Evolutionary conservation across 2,888 invertebrate species (phyloP), one percentile per base, ranked within the genome.

Genomic region (Neria commutata): DNA sequence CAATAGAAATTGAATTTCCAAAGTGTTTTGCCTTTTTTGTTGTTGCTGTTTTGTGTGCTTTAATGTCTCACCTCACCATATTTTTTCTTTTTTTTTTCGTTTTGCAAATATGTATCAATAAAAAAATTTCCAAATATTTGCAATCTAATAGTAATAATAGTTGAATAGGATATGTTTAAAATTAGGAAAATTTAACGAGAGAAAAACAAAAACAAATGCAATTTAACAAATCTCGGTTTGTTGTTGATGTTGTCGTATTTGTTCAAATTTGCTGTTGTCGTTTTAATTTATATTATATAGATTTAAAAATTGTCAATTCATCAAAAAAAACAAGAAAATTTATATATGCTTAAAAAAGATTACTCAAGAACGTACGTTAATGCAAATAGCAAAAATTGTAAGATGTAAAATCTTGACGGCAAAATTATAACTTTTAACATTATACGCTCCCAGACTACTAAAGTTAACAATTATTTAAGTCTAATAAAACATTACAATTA

Each of bases 1-100:
- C 21, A 48, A 25, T 25, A 26, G 23, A 10, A 16, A 46, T 46
- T 46, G 48, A 56, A 46, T 51, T 58, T n/a, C n/a, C n/a, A n/a
- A n/a, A n/a, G 34, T 59, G 37, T 46, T 64, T 60, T 61, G 56
- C 45, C 14, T 19, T 19, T 46, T 19, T 46, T 46, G 25, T 29
- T 62, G 51, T 65, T 70, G 75, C 70, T 71, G 71, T 70, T 73
- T 77, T 78, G 77, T 77, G 75, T 77, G 77, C 75, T 75, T 73
- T 76, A 81, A 81, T 81, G 81, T 78, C 80, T 81, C 81, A 81
- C 81, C 81, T 81, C 81, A 81, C 79, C 79, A 77, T 72, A 17
- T 34, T 47, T 53, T 65, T 60, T 45, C 53, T 59, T 56, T 14
- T 55, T 50, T 3, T 45, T 29, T 54, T 34, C 34, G 34, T 37